These are phyloP conservation scores for Rhizoglyphus robini DNA, from an alignment of 1,140 invertebrate species.

Conservation along the genomic window DNA sequence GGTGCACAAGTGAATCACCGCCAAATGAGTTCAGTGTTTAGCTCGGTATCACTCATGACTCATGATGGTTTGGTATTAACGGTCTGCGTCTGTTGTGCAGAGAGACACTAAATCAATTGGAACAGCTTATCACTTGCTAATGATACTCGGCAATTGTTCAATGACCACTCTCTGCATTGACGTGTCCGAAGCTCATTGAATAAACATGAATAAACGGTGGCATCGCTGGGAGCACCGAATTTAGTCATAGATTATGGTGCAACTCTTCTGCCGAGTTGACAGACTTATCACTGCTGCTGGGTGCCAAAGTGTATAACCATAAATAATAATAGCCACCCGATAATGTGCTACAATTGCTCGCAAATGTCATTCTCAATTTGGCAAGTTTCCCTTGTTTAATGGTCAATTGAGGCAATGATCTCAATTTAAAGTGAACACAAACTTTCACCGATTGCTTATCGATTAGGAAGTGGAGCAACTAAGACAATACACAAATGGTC, in stretches of 20 bases:
- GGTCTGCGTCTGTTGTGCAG: too few relatives aligned
- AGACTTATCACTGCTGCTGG: too few relatives aligned
- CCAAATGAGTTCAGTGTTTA: too few relatives aligned
- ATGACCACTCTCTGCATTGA: background rate
- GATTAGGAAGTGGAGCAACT: background rate
- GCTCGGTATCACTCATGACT: too few relatives aligned
- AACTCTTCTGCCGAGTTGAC: too few relatives aligned
- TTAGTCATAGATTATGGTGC: too few relatives aligned
- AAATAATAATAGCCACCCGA: slow-evolving; percentile 3
- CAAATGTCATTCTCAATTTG: background rate
- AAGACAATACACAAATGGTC: background rate
- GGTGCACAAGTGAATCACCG: too few relatives aligned
- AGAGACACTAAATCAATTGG: too few relatives aligned
- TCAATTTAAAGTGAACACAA: slow-evolving; percentile 8
- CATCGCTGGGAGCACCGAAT: background rate
- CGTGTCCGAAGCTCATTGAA: background rate
- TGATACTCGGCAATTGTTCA: slow-evolving; percentile 12
- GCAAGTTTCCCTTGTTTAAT: background rate
- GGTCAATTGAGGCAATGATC: slow-evolving; percentile 5
- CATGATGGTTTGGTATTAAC: too few relatives aligned
- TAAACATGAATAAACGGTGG: slow-evolving; percentile 7
- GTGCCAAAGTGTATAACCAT: background rate
- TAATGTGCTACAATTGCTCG: background rate
- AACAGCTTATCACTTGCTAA: slow-evolving; percentile 8
- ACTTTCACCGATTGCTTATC: slow-evolving; percentile 15